phyloP scores from a whole-genome alignment of 2,797 vertebrate genomes.

The Catamblyrhynchus diadema region DNA sequence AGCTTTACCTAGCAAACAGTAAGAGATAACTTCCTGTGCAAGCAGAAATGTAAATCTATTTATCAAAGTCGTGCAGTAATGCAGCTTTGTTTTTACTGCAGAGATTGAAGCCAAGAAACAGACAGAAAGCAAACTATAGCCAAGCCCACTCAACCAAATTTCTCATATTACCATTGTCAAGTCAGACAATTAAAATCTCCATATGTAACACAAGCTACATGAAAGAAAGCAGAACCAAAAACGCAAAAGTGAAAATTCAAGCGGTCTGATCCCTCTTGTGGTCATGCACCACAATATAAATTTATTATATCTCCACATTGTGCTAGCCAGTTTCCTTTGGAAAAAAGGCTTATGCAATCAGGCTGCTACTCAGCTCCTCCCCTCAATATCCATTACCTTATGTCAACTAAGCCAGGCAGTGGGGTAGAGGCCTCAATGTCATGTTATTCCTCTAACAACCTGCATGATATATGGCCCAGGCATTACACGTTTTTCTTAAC shows the following conservation, averaged over 20 bases:
- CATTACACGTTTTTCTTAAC: background rate
- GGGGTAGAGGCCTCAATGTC: background rate
- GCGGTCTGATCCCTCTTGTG: constrained; percentile 23
- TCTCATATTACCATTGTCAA: background rate
- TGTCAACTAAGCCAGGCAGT: background rate
- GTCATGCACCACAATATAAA: background rate
- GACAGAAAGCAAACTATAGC: background rate
- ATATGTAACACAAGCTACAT: background rate
- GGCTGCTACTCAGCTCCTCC: background rate
- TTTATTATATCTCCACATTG: background rate
- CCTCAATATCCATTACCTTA: background rate
- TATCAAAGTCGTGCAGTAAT: background rate
- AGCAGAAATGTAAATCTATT: background rate
- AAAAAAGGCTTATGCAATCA: background rate
- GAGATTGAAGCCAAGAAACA: background rate
- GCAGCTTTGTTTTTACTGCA: background rate
- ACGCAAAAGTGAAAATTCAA: background rate
- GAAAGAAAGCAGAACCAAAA: background rate
- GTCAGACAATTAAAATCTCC: background rate
- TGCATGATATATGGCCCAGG: fast-evolving
- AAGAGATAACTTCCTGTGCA: background rate
- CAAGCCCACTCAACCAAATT: background rate
- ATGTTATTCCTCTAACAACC: background rate
- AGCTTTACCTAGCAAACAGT: background rate
- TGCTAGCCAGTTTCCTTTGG: background rate